A percentile compares a stretch with the other conserved stretches of the same genome.
These are phyloP conservation scores for Eucera pruinosa DNA, from an alignment of 2,888 invertebrate species.

Conservation along the genomic window DNA sequence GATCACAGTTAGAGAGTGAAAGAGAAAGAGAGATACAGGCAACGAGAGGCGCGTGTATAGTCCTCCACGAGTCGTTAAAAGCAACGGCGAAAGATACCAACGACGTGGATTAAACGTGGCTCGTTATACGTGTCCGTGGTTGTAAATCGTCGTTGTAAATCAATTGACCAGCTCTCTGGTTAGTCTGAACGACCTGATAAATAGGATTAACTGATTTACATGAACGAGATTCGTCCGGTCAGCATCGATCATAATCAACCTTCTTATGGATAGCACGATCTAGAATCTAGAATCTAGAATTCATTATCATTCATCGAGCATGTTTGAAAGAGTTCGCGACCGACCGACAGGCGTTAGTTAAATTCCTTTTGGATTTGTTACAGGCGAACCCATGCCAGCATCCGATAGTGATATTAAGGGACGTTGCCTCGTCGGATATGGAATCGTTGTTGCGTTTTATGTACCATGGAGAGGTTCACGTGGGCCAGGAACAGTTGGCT, in stretches of 20 bases:
- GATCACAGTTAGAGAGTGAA: neutral
- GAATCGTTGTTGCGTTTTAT: constrained; percentile 95
- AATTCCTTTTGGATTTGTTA: no score
- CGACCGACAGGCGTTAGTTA: neutral
- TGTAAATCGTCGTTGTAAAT: constrained; percentile 69
- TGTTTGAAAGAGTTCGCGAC: neutral
- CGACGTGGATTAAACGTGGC: constrained; percentile 67
- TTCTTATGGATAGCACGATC: constrained; percentile 31
- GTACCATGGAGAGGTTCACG: constrained; percentile 96
- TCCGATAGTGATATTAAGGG: constrained; percentile 94
- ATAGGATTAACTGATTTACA: constrained; percentile 64
- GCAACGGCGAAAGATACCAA: constrained; percentile 52
- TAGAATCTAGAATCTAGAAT: constrained; percentile 23
- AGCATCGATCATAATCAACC: constrained; percentile 65
- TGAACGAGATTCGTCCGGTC: constrained; percentile 59
- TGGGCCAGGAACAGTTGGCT: constrained; percentile 93
- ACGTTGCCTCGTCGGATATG: constrained; percentile 94
- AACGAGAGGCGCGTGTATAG: neutral
- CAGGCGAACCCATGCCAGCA: constrained; percentile 95
- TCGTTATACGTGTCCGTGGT: constrained; percentile 66
- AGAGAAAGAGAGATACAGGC: neutral
- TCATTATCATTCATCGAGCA: constrained; percentile 2
- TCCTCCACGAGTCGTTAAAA: constrained; percentile 40
- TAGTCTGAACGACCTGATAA: constrained; percentile 43
- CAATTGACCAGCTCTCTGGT: constrained; percentile 47